Conservation (phyloP, 2,113 vertebrate genomes). For the Helogale parvula region DNA sequence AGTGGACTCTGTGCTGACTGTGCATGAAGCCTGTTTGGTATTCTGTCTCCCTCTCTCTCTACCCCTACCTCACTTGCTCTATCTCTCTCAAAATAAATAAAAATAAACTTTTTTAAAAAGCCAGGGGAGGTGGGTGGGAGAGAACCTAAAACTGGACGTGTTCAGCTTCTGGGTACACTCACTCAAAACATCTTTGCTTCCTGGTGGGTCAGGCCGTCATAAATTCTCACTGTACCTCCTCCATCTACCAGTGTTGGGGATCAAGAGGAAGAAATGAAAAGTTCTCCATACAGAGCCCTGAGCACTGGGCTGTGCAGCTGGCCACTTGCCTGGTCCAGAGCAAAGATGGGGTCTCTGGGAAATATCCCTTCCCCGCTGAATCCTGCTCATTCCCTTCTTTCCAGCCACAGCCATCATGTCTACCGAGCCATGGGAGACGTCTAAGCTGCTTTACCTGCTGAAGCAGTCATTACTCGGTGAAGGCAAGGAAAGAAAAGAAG, state of each 20-base stretch:
- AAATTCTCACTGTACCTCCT: background rate
- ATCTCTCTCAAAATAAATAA: too few relatives aligned
- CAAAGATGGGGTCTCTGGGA: background rate
- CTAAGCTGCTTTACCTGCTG: background rate
- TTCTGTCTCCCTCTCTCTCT: too few relatives aligned
- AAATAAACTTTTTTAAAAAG: too few relatives aligned
- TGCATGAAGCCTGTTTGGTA: too few relatives aligned
- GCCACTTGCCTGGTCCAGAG: background rate
- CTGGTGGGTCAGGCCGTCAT: background rate
- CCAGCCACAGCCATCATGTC: background rate
- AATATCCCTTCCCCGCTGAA: background rate
- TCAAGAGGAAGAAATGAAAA: background rate
- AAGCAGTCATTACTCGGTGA: background rate
- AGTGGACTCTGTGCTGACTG: too few relatives aligned
- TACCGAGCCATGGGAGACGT: background rate
- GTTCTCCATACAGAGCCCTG: background rate
- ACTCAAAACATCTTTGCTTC: background rate
- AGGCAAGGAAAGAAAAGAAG: background rate
- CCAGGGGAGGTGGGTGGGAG: background rate
- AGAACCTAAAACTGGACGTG: background rate
- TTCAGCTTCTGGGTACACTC: background rate
- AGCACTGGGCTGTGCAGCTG: background rate
- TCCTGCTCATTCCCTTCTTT: background rate
- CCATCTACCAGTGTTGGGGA: background rate
- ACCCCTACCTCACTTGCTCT: too few relatives aligned